These are phyloP conservation scores for Echinometra lucunter DNA, from an alignment of 53 echinoderm and acorn worm genomes.

Conservation along the genomic window DNA sequence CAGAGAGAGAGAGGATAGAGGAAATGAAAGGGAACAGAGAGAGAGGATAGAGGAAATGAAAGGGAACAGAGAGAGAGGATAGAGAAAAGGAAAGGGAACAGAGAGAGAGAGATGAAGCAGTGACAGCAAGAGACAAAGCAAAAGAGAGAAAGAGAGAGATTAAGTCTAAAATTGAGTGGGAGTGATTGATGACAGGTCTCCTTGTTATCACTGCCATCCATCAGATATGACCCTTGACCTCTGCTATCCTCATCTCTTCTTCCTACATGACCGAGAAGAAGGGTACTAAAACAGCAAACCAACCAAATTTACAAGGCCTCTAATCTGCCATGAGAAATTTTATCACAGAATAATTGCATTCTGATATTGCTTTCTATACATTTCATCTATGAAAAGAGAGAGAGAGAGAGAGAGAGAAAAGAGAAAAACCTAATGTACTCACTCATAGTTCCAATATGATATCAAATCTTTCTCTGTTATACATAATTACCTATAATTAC, in stretches of 20 bases:
- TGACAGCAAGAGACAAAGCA: background rate
- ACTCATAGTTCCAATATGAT: no score
- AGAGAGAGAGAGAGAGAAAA: no score
- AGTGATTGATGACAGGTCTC: constrained; percentile 31
- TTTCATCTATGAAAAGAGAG: no score
- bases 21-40: no score
- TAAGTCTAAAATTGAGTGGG: background rate
- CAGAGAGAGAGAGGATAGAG: background rate
- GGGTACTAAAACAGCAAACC: background rate
- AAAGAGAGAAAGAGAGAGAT: background rate
- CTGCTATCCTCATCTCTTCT: background rate
- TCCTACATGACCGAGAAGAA: background rate
- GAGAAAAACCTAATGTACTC: no score
- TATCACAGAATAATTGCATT: background rate
- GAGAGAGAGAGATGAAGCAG: background rate
- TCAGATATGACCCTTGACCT: constrained; percentile 48
- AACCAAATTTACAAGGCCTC: background rate
- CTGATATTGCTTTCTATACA: no score
- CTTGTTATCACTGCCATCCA: constrained; percentile 51
- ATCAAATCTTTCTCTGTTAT: no score
- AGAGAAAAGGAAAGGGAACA: background rate
- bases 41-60: background rate
- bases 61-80: background rate
- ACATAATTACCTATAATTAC: no score
- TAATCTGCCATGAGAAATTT: background rate